phyloP scores from a whole-genome alignment of 2,888 invertebrate genomes.

The Sericinus montela region DNA sequence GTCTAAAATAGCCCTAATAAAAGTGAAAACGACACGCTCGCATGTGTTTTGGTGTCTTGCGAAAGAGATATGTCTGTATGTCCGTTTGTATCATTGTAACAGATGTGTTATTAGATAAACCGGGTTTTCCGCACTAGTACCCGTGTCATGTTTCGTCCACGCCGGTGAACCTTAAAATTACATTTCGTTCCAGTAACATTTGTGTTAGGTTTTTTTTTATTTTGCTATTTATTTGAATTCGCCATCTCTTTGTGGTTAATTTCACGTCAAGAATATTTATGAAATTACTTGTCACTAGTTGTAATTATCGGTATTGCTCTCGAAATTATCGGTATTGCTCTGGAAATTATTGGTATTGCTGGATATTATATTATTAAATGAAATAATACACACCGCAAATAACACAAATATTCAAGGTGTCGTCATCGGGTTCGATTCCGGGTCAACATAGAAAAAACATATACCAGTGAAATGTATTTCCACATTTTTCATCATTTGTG shows the following conservation, averaged over 20 bases:
- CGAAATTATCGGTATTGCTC: no score
- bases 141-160: slow-evolving; percentile 6
- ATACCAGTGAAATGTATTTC: no score
- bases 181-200: neutral
- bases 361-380: no score
- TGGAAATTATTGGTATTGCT: no score
- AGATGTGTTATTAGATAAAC: slow-evolving; percentile 4
- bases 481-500: no score
- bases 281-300: no score
- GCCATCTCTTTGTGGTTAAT: neutral
- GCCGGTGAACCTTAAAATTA: slow-evolving; percentile 5
- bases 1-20: slow-evolving; percentile 39
- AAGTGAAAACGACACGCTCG: slow-evolving; percentile 36
- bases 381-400: no score
- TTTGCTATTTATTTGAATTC: neutral
- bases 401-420: no score
- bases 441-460: no score
- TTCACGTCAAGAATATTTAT: no score
- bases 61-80: slow-evolving; percentile 1
- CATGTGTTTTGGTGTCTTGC: slow-evolving; percentile 8
- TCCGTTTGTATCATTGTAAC: neutral
- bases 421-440: no score
- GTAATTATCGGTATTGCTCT: no score
- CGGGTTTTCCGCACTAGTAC: neutral
- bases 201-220: neutral